These are phyloP conservation scores for Mizuhopecten yessoensis DNA, from an alignment of 1,140 invertebrate genomes.

Conservation along the genomic window DNA sequence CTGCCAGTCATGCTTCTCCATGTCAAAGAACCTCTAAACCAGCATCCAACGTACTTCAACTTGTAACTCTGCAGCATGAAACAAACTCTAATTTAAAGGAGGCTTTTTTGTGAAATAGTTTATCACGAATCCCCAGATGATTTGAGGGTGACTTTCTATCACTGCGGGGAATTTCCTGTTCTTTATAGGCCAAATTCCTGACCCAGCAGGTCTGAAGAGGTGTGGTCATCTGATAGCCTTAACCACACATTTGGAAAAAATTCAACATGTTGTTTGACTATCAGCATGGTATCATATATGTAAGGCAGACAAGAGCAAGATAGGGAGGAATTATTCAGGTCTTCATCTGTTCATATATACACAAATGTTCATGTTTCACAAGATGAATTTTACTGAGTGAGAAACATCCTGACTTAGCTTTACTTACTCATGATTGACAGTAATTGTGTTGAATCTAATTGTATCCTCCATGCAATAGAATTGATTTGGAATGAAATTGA, in stretches of 20 bases:
- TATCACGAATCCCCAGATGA: neutral
- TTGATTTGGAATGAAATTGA: too few species aligned
- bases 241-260: neutral
- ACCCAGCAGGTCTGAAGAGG: neutral
- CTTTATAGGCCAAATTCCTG: neutral
- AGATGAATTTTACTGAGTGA: neutral
- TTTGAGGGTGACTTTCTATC: neutral
- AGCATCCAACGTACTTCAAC: too few species aligned
- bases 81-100: neutral
- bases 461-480: too few species aligned
- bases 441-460: too few species aligned
- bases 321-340: too few species aligned
- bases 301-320: neutral
- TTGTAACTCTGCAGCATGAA: neutral
- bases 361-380: neutral
- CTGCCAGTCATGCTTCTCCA: too few species aligned
- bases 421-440: too few species aligned
- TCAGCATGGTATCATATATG: slow-evolving; percentile 15
- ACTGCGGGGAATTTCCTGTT: neutral
- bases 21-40: too few species aligned
- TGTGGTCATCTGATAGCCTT: slow-evolving; percentile 3
- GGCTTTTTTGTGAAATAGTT: neutral
- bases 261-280: neutral
- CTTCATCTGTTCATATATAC: neutral
- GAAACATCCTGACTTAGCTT: neutral